A percentile compares a stretch with the other conserved stretches of the same genome.
Conservation (phyloP, 2,113 vertebrate species). For the Hypocryptadius cinnamomeus region DNA sequence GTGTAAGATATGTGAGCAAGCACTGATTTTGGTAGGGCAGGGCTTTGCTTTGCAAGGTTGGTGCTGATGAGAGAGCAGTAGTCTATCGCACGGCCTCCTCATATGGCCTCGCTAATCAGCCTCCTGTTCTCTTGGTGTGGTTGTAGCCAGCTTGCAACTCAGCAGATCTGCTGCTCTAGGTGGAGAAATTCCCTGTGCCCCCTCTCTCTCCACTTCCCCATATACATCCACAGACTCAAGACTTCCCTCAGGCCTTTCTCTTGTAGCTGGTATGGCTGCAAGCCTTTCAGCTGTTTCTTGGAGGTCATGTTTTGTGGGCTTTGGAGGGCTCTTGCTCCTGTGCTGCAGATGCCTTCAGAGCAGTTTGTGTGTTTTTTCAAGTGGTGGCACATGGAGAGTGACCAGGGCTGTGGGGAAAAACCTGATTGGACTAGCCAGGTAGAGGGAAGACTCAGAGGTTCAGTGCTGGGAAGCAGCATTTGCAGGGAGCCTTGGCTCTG, state of each 20-base stretch:
- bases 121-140: not conserved
- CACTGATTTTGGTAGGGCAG: not conserved
- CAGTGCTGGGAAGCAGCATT: not conserved
- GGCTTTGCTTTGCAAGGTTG: not conserved
- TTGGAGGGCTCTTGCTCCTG: fast-evolving
- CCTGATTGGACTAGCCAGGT: fast-evolving
- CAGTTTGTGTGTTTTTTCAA: not conserved
- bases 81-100: not conserved
- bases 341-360: not conserved
- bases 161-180: not conserved
- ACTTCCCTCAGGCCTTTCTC: not conserved
- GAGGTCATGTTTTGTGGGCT: not conserved
- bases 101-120: not conserved
- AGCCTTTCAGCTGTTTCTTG: not conserved
- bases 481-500: not conserved
- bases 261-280: not conserved
- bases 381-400: not conserved
- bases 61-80: not conserved
- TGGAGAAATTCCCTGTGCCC: not conserved
- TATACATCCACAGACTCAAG: fast-evolving
- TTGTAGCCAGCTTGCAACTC: not conserved
- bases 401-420: not conserved
- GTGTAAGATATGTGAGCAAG: fast-evolving
- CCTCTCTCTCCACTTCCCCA: fast-evolving
- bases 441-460: not conserved